These are phyloP conservation scores for Synanthedon vespiformis DNA, from an alignment of 2,888 invertebrate species.

Conservation along the genomic window DNA sequence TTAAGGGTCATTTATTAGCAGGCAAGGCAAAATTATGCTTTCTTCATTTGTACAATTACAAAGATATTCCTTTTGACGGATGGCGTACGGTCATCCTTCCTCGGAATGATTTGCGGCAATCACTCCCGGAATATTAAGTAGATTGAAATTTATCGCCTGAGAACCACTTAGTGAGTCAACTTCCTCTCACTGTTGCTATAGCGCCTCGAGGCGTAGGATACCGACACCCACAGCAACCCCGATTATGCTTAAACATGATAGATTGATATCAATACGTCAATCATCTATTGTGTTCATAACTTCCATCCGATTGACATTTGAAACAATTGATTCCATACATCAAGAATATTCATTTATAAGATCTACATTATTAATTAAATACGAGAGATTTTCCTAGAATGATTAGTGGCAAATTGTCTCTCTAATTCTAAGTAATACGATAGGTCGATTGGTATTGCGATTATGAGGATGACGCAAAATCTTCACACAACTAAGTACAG, in stretches of 20 bases:
- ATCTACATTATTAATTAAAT: no score
- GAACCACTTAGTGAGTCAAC: constrained; percentile 39
- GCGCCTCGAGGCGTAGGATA: constrained; percentile 18
- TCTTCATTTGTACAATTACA: no score
- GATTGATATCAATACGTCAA: constrained; percentile 36
- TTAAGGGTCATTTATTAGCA: no score
- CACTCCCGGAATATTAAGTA: constrained; percentile 41
- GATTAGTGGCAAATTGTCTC: no score
- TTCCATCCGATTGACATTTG: constrained; percentile 36
- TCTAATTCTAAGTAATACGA: no score
- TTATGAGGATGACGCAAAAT: no score
- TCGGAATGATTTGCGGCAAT: constrained; percentile 22
- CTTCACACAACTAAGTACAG: no score
- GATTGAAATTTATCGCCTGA: constrained; percentile 32
- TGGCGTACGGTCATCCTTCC: constrained; percentile 10
- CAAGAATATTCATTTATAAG: neutral
- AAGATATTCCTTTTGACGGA: neutral
- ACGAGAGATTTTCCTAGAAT: no score
- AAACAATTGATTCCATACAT: constrained; percentile 31
- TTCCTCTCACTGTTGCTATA: constrained; percentile 23
- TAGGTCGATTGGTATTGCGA: no score
- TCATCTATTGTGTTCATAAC: constrained; percentile 43
- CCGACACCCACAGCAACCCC: constrained; percentile 16
- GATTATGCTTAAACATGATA: constrained; percentile 1
- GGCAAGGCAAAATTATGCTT: no score